Evolutionary conservation across 37 sponge, comb jelly and placozoan species (phyloP).

Genomic region (Mnemiopsis leidyi): DNA sequence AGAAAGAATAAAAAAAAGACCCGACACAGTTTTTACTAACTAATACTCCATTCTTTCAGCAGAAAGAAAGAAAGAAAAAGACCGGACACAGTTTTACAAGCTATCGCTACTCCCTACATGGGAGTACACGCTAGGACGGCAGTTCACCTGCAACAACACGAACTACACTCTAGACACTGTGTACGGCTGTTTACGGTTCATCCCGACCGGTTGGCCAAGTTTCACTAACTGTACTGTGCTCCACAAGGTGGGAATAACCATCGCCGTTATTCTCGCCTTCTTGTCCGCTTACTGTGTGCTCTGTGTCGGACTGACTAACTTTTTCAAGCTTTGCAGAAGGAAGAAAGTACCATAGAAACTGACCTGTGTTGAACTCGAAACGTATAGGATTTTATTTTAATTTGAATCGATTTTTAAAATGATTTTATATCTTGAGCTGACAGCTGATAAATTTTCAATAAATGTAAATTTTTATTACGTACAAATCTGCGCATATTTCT

Average conservation of each 20-base stretch:
- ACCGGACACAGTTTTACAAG: neutral
- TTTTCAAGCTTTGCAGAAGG: neutral
- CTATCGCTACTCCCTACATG: neutral
- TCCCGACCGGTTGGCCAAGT: constrained; percentile 15
- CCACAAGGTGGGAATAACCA: constrained; percentile 3
- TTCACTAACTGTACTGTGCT: constrained; percentile 48
- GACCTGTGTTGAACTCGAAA: too few species aligned
- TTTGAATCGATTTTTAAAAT: too few species aligned
- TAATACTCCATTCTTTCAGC: neutral
- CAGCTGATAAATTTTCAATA: too few species aligned
- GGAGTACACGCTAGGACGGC: neutral
- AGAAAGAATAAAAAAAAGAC: neutral
- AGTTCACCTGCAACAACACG: constrained; percentile 29
- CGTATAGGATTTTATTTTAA: too few species aligned
- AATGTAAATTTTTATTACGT: too few species aligned
- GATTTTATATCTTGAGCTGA: too few species aligned
- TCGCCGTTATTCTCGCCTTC: neutral
- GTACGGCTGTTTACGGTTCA: constrained; percentile 4
- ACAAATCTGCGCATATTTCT: too few species aligned
- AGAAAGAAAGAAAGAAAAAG: neutral
- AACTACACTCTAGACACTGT: constrained; percentile 16
- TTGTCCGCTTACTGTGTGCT: neutral
- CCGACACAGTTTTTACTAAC: neutral
- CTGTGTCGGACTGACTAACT: constrained; percentile 23
- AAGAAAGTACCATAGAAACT: too few species aligned